A percentile compares a stretch with the other conserved stretches of the same genome.
phyloP scores from a whole-genome alignment of 2,797 vertebrate species.

The Numenius phaeopus region DNA sequence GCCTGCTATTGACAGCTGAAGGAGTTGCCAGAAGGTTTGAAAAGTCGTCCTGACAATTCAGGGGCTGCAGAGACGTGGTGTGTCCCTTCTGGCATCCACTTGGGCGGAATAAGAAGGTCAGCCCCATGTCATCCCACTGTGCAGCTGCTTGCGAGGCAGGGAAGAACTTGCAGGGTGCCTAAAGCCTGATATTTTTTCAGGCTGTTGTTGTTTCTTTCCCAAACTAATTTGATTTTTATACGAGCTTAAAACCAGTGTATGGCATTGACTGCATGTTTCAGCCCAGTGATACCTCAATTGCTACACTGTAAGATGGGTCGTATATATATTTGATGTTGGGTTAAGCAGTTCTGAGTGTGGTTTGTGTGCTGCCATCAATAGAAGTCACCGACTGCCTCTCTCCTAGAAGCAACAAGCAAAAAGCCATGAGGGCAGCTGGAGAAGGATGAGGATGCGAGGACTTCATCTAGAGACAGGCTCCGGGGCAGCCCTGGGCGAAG shows the following conservation, averaged over 20 bases:
- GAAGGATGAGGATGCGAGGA: not conserved
- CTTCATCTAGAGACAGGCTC: not conserved
- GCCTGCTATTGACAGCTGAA: accelerated
- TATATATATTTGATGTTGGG: not conserved
- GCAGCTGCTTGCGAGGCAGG: not conserved
- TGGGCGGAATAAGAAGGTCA: not conserved
- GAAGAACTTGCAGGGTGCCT: not conserved
- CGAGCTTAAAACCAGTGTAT: accelerated
- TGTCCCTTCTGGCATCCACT: not conserved
- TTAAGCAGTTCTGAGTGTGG: accelerated
- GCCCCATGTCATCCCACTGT: accelerated
- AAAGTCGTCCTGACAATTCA: not conserved
- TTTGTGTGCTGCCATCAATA: not conserved
- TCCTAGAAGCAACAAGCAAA: not conserved
- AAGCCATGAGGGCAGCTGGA: not conserved
- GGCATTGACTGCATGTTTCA: not conserved
- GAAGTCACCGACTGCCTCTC: not conserved
- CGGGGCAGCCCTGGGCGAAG: not conserved
- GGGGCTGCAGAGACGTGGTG: not conserved
- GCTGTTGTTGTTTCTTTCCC: not conserved
- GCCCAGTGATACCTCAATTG: not conserved
- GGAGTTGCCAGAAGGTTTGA: not conserved
- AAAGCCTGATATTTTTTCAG: not conserved
- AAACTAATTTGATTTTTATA: not conserved
- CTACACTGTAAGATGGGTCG: accelerated